A percentile compares a stretch with the other conserved stretches of the same genome.
Conservation (phyloP, 2,113 vertebrate genomes). For the Rhizomys pruinosus region DNA sequence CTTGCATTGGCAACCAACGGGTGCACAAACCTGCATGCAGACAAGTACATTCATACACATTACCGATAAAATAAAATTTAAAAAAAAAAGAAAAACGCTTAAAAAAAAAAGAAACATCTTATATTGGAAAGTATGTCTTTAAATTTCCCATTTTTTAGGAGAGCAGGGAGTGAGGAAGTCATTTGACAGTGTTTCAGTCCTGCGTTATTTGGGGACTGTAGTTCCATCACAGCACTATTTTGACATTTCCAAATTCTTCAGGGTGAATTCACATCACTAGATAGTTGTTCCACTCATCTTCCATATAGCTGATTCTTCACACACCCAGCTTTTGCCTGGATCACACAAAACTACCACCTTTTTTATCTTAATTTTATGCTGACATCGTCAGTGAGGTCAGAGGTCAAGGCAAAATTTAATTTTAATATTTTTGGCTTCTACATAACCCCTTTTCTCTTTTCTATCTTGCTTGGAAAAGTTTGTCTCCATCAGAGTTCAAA, state of each 20-base stretch:
- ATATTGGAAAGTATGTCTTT: too few relatives aligned
- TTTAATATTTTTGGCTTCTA: neutral
- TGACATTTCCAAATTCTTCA: slow-evolving; percentile 19
- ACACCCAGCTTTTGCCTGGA: neutral
- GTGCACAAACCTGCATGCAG: too few relatives aligned
- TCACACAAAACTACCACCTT: neutral
- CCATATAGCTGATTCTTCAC: neutral
- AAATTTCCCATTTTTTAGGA: neutral
- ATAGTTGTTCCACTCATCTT: neutral
- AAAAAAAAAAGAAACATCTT: too few relatives aligned
- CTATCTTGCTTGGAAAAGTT: slow-evolving; percentile 30
- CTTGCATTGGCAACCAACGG: too few relatives aligned
- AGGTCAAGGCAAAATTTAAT: slow-evolving; percentile 41
- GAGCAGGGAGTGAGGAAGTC: neutral
- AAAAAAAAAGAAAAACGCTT: too few relatives aligned
- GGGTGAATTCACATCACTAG: neutral
- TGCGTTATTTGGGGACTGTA: neutral
- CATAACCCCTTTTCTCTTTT: slow-evolving; percentile 32
- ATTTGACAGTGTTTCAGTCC: neutral
- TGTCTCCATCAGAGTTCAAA: neutral
- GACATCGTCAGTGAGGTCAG: neutral
- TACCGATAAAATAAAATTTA: too few relatives aligned
- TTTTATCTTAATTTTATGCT: neutral
- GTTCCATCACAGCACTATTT: neutral
- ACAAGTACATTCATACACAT: too few relatives aligned